Percentiles rank a stretch among this genome's conserved stretches.
Evolutionary conservation across 2,888 invertebrate species (phyloP).

Genomic region (Erebia aethiops): DNA sequence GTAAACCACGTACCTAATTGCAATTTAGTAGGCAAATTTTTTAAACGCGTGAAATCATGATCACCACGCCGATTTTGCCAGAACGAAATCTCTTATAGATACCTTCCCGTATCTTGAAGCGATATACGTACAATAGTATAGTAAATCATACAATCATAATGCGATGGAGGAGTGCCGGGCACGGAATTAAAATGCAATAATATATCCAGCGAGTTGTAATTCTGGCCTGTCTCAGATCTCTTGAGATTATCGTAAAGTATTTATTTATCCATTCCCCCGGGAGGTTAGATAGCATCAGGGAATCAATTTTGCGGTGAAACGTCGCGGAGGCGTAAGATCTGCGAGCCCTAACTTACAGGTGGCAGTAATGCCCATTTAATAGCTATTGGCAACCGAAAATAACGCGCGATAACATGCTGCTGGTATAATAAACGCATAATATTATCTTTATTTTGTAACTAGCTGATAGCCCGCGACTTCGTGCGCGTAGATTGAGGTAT

Average conservation of each 20-base stretch:
- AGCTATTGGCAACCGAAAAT: conserved; percentile 47
- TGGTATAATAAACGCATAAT: conserved; percentile 12
- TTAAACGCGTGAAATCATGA: conserved; percentile 53
- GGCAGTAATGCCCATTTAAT: conserved; percentile 58
- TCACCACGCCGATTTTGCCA: conserved; percentile 60
- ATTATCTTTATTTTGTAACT: neutral
- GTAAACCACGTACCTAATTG: neutral
- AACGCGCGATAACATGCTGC: conserved; percentile 15
- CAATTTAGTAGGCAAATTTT: neutral
- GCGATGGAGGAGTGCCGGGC: conserved; percentile 72
- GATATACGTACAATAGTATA: conserved; percentile 66
- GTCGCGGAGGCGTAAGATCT: conserved; percentile 75
- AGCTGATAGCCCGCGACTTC: too few species aligned
- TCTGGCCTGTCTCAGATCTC: conserved; percentile 76
- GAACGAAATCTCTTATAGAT: conserved; percentile 25
- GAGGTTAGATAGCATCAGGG: conserved; percentile 78
- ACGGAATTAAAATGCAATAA: conserved; percentile 81
- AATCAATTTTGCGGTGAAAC: conserved; percentile 80
- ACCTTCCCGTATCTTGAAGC: neutral
- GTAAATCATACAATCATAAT: conserved; percentile 76
- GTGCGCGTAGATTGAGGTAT: too few species aligned
- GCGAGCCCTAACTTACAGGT: conserved; percentile 69
- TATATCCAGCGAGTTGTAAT: conserved; percentile 71
- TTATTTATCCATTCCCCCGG: conserved; percentile 80
- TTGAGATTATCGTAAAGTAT: conserved; percentile 79